These are phyloP conservation scores for Parapristionchus giblindavisi DNA, from an alignment of 2,888 invertebrate species.

Conservation along the genomic window DNA sequence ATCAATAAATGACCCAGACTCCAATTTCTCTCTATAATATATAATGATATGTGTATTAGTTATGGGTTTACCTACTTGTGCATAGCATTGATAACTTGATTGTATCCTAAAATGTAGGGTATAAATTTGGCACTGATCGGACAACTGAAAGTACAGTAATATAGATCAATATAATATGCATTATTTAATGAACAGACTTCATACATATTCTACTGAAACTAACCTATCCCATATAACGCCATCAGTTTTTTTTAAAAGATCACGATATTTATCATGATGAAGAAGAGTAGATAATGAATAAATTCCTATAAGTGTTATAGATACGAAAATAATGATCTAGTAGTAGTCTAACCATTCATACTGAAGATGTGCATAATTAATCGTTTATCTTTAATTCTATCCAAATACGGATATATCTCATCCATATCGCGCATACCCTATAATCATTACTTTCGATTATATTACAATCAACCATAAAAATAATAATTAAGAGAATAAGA, in stretches of 20 bases:
- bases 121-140: constrained; percentile 22
- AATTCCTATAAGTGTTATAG: not conserved
- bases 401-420: constrained; percentile 11
- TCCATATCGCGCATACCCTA: constrained; percentile 30
- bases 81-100: constrained; percentile 24
- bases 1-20: not conserved
- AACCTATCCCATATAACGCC: constrained; percentile 30
- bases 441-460: not conserved
- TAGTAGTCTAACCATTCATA: constrained; percentile 31
- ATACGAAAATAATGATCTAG: too few relatives aligned
- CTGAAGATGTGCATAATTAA: constrained; percentile 31
- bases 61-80: not conserved
- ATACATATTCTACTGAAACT: too few relatives aligned
- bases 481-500: not conserved
- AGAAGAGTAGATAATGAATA: constrained; percentile 7
- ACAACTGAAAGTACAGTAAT: not conserved
- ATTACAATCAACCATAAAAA: not conserved
- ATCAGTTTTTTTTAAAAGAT: constrained; percentile 8
- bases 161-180: not conserved
- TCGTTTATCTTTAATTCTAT: not conserved
- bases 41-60: not conserved
- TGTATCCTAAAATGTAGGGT: constrained; percentile 18
- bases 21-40: not conserved
- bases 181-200: not conserved
- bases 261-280: constrained; percentile 8